phyloP scores from a whole-genome alignment of 2,888 invertebrate genomes.

The Drosophila suboccidentalis region DNA sequence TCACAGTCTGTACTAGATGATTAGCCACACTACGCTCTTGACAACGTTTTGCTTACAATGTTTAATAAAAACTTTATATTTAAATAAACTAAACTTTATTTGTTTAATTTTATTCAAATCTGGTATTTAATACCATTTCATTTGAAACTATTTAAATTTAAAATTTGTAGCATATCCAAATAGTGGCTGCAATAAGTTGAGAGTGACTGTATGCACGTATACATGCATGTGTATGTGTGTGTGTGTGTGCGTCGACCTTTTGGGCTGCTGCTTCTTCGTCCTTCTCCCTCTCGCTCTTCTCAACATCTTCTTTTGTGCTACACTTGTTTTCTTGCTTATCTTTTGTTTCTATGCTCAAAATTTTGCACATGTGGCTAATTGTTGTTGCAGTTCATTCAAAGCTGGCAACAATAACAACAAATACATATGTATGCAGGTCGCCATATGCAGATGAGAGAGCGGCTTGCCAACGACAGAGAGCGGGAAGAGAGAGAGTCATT shows the following conservation, averaged over 20 bases:
- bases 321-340: slow-evolving; percentile 70
- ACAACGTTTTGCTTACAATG: neutral
- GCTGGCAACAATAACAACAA: slow-evolving; percentile 43
- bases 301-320: slow-evolving; percentile 45
- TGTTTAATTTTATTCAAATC: too few relatives aligned
- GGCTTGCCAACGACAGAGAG: too few relatives aligned
- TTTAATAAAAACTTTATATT: neutral
- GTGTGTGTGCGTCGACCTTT: slow-evolving; percentile 17
- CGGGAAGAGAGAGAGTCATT: neutral
- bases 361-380: slow-evolving; percentile 76
- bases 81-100: too few relatives aligned
- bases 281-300: neutral
- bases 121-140: too few relatives aligned
- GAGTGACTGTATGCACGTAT: neutral
- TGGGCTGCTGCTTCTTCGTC: slow-evolving; percentile 21
- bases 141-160: too few relatives aligned
- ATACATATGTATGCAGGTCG: neutral
- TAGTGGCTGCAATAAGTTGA: neutral
- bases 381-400: slow-evolving; percentile 53
- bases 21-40: neutral
- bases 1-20: neutral
- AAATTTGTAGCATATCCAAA: too few relatives aligned
- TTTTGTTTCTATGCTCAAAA: slow-evolving; percentile 77
- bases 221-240: neutral
- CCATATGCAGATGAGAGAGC: slow-evolving; percentile 27